Base-by-base conservation (phyloP, 2,797 vertebrate genomes). In the Sparidentex hasta region DNA sequence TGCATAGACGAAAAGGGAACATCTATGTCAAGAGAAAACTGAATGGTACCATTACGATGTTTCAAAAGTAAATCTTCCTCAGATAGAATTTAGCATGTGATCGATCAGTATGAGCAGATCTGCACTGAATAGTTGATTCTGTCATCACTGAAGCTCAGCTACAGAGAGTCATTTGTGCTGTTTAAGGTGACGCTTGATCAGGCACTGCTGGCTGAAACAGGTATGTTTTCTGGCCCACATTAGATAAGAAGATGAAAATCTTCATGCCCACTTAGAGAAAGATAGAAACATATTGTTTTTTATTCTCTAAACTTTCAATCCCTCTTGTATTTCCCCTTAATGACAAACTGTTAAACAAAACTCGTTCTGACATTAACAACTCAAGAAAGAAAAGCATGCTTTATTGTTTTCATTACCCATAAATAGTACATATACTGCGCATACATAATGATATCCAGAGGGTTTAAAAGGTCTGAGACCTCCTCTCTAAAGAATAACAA, bases 391-490 rank as follows among this genome's bases (percentile, higher is more conserved):
- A 48, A 63, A 41, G 25, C 25, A 18, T 9, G 2, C 41, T 33
- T 43, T 29, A 41, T 23, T 63, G 17, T 57, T 7, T 71, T 71
- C 8, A 17, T 11, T 50, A 62, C 48, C 13, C 27, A 50, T 16
- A 63, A 65, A 51, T 25, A 44, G 48, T 38, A 38, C 21, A 56
- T 27, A 44, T 43, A 46, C 56, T 18, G 25, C 55, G 57, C 64
- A 41, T 46, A 54, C 51, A 33, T 5, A 33, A 33, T 5, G 29
- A 33, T 33, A 33, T 33, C 7, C 29, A 33, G 29, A 33, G 29
- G 29, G 0, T 33, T 33, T 33, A 33, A 33, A 7, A 33, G 6
- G 29, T 29, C 29, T 29, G 3, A 27, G 4, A 27, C 6, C 29
- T 7, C 29, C 1, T 33, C 29, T 33, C 29, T 33, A 33, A 33